These are phyloP conservation scores for Parazoanthus swiftii DNA, from an alignment of 92 coral and sea anemone species.

Conservation along the genomic window DNA sequence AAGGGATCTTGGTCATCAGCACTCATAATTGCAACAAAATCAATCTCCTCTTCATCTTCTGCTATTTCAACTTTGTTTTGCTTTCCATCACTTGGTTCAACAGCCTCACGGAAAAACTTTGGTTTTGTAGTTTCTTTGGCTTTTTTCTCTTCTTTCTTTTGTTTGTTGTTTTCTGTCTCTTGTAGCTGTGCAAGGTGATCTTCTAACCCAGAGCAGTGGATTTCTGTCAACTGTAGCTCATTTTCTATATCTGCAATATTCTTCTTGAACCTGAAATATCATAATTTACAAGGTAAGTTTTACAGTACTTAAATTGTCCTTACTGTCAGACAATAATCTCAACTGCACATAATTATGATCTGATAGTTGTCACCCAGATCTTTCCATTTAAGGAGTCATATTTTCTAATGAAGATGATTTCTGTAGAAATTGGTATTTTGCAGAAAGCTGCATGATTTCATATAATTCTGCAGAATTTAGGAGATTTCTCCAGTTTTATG, in stretches of 20 bases:
- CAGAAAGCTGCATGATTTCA: too few species aligned
- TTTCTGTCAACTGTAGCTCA: constrained; percentile 82
- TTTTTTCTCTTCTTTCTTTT: constrained; percentile 47
- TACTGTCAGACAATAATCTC: background rate
- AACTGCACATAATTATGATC: too few species aligned
- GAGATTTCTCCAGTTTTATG: too few species aligned
- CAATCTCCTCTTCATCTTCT: constrained; percentile 81
- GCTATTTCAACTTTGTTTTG: constrained; percentile 7
- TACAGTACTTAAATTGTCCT: background rate
- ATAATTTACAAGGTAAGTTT: background rate
- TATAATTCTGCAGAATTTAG: too few species aligned
- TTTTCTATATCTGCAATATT: constrained; percentile 84
- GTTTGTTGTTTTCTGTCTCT: constrained; percentile 52
- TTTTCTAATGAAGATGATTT: too few species aligned
- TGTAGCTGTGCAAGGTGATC: constrained; percentile 65
- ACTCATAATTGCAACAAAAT: constrained; percentile 89
- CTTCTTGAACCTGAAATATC: constrained; percentile 51
- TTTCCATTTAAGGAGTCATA: too few species aligned
- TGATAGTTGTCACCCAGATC: too few species aligned
- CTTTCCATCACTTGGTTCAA: constrained; percentile 34
- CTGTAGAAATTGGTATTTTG: too few species aligned
- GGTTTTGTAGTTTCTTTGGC: constrained; percentile 47
- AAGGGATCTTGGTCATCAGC: constrained; percentile 83
- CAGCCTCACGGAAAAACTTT: constrained; percentile 28
- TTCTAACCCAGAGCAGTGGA: constrained; percentile 81